A percentile compares a stretch with the other conserved stretches of the same genome.
These are phyloP conservation scores for Bettongia penicillata DNA, from an alignment of 2,113 vertebrate species.

Conservation along the genomic window DNA sequence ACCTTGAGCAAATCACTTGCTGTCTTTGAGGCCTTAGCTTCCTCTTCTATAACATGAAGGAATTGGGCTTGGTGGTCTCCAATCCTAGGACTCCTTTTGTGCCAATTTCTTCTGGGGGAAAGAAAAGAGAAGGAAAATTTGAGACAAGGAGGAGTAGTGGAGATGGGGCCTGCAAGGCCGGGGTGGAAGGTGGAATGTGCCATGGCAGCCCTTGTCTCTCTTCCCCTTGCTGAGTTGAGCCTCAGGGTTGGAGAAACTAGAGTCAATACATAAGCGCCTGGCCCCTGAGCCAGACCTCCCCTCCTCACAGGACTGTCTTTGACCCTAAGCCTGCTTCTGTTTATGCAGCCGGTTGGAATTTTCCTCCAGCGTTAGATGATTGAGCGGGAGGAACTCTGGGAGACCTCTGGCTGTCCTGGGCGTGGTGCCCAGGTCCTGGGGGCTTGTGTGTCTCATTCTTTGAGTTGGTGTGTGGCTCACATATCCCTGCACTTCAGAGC, in stretches of 20 bases:
- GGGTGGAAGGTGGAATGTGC: neutral
- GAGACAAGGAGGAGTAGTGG: neutral
- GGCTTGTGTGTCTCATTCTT: neutral
- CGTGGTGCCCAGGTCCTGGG: neutral
- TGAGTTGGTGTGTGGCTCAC: neutral
- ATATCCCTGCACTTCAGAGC: neutral
- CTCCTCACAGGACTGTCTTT: rapidly evolving
- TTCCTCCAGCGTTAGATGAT: neutral
- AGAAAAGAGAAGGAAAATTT: neutral
- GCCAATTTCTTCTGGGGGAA: neutral
- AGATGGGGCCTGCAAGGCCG: neutral
- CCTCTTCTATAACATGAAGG: neutral
- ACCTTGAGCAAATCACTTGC: neutral
- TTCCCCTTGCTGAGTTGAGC: neutral
- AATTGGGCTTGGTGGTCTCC: neutral
- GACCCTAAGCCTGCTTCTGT: neutral
- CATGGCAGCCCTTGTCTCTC: neutral
- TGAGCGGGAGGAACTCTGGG: neutral
- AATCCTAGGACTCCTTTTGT: neutral
- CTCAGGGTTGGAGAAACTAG: neutral
- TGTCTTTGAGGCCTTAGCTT: neutral
- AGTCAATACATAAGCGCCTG: neutral
- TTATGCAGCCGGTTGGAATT: neutral
- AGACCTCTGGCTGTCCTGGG: neutral
- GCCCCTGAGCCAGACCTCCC: neutral